These are phyloP conservation scores for Drosophila aldrichi DNA, from an alignment of 2,888 invertebrate genomes.

Conservation along the genomic window DNA sequence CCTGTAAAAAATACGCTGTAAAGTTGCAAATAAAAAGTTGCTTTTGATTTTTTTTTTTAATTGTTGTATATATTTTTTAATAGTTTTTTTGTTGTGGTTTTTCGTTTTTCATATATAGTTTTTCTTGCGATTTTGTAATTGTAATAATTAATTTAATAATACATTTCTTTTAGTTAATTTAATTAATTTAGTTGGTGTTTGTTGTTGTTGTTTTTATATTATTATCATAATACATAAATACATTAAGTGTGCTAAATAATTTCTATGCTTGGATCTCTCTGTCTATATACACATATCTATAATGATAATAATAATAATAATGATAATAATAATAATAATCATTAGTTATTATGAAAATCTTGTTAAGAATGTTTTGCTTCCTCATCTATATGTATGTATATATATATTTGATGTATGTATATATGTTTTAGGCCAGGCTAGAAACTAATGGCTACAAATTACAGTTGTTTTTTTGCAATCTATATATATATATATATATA, in stretches of 20 bases:
- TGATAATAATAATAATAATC: constrained; percentile 14
- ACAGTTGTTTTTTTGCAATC: constrained; percentile 41
- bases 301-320: constrained; percentile 11
- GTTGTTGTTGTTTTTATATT: constrained; percentile 15
- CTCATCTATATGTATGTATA: constrained; percentile 1
- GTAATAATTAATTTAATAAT: constrained; percentile 80
- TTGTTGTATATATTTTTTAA: constrained; percentile 70
- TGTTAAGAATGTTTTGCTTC: constrained; percentile 63
- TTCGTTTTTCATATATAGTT: constrained; percentile 62
- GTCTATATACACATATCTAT: constrained; percentile 57
- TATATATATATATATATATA: constrained; percentile 24
- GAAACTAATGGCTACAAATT: constrained; percentile 68
- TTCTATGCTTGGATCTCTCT: constrained; percentile 43
- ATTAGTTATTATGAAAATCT: constrained; percentile 55
- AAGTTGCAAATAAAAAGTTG: not conserved
- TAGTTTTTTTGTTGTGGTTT: constrained; percentile 58
- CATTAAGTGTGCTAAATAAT: constrained; percentile 75
- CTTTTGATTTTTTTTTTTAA: constrained; percentile 30
- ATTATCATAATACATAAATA: constrained; percentile 75
- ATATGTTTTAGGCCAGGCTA: constrained; percentile 49
- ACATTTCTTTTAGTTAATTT: constrained; percentile 78
- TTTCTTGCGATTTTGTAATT: constrained; percentile 64
- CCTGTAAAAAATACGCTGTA: not conserved
- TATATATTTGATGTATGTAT: constrained; percentile 12
- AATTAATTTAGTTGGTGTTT: constrained; percentile 63